Conservation (phyloP, 2,888 invertebrate genomes). For the Scaptomyza cyrtandrae region DNA sequence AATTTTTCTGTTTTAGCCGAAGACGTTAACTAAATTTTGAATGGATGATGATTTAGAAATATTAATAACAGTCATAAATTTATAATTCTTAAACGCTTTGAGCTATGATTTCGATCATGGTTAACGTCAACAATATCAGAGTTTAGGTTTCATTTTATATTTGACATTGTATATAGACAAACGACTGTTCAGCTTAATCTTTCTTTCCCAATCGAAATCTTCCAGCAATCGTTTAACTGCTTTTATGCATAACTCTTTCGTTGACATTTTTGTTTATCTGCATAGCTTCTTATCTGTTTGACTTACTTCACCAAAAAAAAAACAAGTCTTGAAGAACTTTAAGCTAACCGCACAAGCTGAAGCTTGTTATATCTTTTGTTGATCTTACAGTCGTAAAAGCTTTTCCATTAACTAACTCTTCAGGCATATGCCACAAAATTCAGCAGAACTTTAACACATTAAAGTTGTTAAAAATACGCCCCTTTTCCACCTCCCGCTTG, state of each 20-base stretch:
- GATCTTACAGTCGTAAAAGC: conserved; percentile 60
- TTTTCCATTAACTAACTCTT: conserved; percentile 53
- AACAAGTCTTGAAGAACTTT: conserved; percentile 1
- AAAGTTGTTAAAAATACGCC: conserved; percentile 30
- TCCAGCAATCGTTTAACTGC: neutral
- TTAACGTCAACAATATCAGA: too few species aligned
- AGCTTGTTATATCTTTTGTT: conserved; percentile 41
- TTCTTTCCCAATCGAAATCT: neutral
- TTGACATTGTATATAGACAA: too few species aligned
- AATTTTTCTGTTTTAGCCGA: neutral
- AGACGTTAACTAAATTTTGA: too few species aligned
- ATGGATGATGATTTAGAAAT: too few species aligned
- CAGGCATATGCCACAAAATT: conserved; percentile 53
- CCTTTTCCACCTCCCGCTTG: conserved; percentile 16
- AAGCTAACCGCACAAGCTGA: conserved; percentile 3
- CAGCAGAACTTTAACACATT: conserved; percentile 63
- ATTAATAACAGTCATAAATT: too few species aligned
- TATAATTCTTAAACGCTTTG: too few species aligned
- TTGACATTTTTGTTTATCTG: neutral
- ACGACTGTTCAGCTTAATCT: neutral
- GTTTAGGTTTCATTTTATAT: neutral
- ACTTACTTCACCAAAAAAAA: neutral
- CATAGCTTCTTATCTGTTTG: conserved; percentile 1
- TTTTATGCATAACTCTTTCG: neutral
- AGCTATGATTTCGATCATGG: too few species aligned